These are phyloP conservation scores for Mungos mungo DNA, from an alignment of 2,113 vertebrate genomes.

Conservation along the genomic window DNA sequence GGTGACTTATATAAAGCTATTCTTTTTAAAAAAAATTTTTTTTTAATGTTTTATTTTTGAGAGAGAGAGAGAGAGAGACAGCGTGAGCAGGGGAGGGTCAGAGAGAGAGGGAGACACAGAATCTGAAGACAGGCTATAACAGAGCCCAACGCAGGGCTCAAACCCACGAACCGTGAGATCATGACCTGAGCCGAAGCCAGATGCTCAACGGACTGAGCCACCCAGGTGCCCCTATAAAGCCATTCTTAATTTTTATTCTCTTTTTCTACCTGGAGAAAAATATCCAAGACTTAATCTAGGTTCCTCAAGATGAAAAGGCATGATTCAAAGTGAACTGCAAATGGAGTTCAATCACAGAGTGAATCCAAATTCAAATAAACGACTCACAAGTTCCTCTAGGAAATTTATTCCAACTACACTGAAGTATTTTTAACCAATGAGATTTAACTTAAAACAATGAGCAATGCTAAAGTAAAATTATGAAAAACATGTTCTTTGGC, in stretches of 20 bases:
- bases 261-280: background rate
- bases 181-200: no score
- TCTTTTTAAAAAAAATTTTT: background rate
- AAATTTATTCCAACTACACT: constrained; percentile 9
- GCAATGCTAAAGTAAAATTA: background rate
- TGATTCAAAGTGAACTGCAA: background rate
- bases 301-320: constrained; percentile 10
- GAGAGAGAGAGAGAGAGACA: no score
- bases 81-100: no score
- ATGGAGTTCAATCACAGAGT: constrained; percentile 23
- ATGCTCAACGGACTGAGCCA: no score
- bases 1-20: background rate
- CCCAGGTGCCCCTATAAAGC: no score
- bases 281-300: constrained; percentile 1
- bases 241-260: constrained; percentile 6
- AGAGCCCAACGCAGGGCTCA: no score
- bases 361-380: background rate
- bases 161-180: no score
- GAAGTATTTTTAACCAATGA: constrained; percentile 32
- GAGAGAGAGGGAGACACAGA: no score
- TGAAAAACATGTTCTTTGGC: background rate
- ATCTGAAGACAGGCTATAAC: no score
- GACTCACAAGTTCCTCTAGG: background rate
- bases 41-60: no score
- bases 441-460: constrained; percentile 42